These are phyloP conservation scores for Psittacula echo DNA, from an alignment of 2,797 vertebrate genomes.

Conservation along the genomic window DNA sequence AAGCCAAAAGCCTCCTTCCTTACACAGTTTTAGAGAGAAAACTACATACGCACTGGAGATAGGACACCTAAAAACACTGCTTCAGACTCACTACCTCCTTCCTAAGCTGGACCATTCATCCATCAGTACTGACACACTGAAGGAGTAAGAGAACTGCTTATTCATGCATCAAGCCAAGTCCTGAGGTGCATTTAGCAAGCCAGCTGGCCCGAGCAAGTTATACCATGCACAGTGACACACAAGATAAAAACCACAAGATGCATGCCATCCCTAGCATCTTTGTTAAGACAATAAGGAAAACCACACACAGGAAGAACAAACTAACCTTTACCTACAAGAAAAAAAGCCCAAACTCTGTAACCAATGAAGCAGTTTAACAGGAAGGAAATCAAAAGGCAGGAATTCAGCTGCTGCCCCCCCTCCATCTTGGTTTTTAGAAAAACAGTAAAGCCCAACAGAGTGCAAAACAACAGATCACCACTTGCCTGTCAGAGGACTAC, in stretches of 20 bases:
- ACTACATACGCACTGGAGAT: background rate
- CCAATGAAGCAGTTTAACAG: background rate
- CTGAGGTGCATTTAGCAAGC: background rate
- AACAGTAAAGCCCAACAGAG: background rate
- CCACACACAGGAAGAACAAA: background rate
- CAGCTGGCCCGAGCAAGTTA: background rate
- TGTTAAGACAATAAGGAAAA: background rate
- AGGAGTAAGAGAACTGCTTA: background rate
- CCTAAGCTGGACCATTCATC: background rate
- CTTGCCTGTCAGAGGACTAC: slow-evolving; percentile 26
- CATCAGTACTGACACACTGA: background rate
- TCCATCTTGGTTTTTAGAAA: background rate
- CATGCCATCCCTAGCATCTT: fast-evolving
- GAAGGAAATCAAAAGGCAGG: background rate
- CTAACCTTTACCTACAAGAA: background rate
- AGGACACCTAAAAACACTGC: background rate
- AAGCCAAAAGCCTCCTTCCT: background rate
- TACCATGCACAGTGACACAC: background rate
- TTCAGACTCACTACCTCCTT: background rate
- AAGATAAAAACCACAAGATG: background rate
- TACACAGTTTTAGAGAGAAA: background rate
- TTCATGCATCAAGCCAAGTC: background rate
- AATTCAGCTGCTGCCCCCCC: background rate
- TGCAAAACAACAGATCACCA: background rate
- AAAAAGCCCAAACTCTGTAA: background rate